Percentiles rank a stretch among this genome's conserved stretches.
Evolutionary conservation across 2,888 invertebrate genomes (phyloP).

Genomic region (Anorthoa munda): DNA sequence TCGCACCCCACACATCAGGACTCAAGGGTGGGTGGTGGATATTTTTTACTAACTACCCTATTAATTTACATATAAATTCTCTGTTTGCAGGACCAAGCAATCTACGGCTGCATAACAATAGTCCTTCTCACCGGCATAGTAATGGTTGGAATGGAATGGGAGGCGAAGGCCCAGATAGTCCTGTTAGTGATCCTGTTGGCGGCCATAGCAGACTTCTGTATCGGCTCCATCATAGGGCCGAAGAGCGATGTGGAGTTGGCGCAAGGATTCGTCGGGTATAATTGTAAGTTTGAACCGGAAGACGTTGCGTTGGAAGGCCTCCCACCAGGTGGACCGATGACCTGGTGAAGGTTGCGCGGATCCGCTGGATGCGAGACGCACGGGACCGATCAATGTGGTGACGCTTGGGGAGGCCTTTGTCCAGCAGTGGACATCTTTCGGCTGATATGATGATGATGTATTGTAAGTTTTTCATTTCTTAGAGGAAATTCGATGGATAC

Average conservation of each 20-base stretch:
- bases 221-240: slow-evolving; percentile 97
- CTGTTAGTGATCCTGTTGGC: slow-evolving; percentile 95
- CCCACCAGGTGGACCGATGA: no score
- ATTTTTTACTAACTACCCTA: not conserved
- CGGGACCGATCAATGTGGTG: no score
- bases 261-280: slow-evolving; percentile 97
- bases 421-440: no score
- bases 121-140: slow-evolving; percentile 96
- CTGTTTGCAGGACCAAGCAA: slow-evolving; percentile 92
- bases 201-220: slow-evolving; percentile 96
- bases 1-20: no score
- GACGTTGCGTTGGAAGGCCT: no score
- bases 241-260: slow-evolving; percentile 92
- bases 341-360: no score
- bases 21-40: no score
- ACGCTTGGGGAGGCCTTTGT: no score
- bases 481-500: not conserved
- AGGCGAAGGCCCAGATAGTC: slow-evolving; percentile 98
- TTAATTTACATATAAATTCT: not conserved
- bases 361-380: no score
- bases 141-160: slow-evolving; percentile 99
- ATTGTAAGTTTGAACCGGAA: slow-evolving; percentile 94
- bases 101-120: slow-evolving; percentile 96
- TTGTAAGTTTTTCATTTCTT: slow-evolving; percentile 90
- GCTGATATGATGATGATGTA: no score